These are phyloP conservation scores for roundworm (Caenorhabditis elegans) DNA, from an alignment of 1,140 invertebrate species.

Conservation along the genomic window WBcel235 BX284605.5:6802501-6803000, in stretches of 20 bases:
- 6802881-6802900: background rate
- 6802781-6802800: background rate
- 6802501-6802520: background rate
- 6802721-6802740: background rate
- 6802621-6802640: too few species aligned
- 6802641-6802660: background rate
- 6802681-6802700: background rate
- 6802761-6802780: background rate
- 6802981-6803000: too few species aligned
- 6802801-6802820: too few species aligned
- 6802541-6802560: background rate
- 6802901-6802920: background rate
- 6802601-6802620: too few species aligned
- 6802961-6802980: too few species aligned
- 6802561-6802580: slow-evolving; percentile 15
- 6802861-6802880: background rate
- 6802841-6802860: background rate
- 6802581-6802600: background rate
- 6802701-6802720: background rate
- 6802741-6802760: background rate
- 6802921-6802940: too few species aligned
- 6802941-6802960: too few species aligned
- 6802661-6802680: background rate
- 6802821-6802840: background rate
- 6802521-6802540: slow-evolving; percentile 1